These are phyloP conservation scores for Mus pahari DNA, from an alignment of 2,113 vertebrate species.

Conservation along the genomic window DNA sequence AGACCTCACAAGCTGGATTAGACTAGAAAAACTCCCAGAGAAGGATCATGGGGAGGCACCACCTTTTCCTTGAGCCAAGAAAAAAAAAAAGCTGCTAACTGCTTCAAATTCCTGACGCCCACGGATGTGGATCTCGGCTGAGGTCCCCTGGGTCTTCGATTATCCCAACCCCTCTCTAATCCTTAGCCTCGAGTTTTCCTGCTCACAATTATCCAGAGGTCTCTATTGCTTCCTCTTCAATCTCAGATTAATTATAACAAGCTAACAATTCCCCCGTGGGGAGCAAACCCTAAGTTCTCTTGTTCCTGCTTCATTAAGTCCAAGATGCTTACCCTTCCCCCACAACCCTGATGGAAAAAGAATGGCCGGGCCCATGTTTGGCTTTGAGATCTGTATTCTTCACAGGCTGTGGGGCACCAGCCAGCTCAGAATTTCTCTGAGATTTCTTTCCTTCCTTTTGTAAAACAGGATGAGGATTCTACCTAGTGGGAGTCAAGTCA, in stretches of 20 bases:
- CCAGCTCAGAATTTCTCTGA: background rate
- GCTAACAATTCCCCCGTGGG: background rate
- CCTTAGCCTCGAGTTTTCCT: background rate
- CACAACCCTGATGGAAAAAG: background rate
- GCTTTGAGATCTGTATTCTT: background rate
- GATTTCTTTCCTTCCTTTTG: background rate
- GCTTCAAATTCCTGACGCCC: background rate
- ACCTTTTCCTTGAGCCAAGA: background rate
- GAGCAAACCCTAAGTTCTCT: background rate
- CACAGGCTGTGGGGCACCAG: background rate
- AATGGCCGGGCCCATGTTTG: background rate
- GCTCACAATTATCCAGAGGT: background rate
- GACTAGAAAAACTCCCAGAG: background rate
- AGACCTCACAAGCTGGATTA: background rate
- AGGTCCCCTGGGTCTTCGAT: background rate
- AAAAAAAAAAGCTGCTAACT: background rate
- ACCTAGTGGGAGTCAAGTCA: background rate
- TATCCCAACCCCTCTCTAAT: background rate
- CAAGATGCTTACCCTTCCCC: background rate
- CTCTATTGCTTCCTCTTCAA: background rate
- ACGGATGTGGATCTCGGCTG: background rate
- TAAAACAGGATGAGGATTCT: background rate
- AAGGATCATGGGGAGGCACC: background rate
- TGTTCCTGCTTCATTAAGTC: background rate
- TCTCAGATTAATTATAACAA: constrained; percentile 19